Conservation (phyloP, 2,113 vertebrate genomes). For the Gnathonemus echidnorhynchus region DNA sequence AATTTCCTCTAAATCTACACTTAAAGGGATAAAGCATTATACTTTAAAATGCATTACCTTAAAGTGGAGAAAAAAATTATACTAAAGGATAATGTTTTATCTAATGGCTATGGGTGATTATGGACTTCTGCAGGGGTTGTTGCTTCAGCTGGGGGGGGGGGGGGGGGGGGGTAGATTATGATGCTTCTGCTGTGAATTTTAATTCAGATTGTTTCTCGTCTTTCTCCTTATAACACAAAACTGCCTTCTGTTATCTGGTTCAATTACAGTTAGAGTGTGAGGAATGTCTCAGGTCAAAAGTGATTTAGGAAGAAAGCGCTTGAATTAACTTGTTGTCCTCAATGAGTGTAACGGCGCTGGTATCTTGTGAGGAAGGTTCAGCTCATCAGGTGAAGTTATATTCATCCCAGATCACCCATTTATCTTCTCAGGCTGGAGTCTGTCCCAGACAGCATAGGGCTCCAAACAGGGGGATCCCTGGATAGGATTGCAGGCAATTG, state of each 20-base stretch:
- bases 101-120: constrained; percentile 19
- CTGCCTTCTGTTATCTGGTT: constrained; percentile 31
- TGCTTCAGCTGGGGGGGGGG: constrained; percentile 17
- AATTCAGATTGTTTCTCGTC: constrained; percentile 12
- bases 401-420: neutral
- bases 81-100: constrained; percentile 8
- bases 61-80: neutral
- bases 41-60: constrained; percentile 11
- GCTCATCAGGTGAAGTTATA: neutral
- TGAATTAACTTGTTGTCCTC: constrained; percentile 11
- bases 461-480: neutral
- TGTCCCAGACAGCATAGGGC: neutral
- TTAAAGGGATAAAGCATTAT: neutral
- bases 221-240: neutral
- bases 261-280: constrained; percentile 27
- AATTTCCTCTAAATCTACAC: constrained; percentile 7
- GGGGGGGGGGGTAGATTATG: constrained; percentile 1
- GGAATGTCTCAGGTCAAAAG: neutral
- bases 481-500: too few relatives aligned
- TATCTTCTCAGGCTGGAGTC: neutral
- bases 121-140: constrained; percentile 3
- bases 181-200: constrained; percentile 17
- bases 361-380: neutral
- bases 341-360: neutral
- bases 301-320: neutral